Base-by-base conservation (phyloP, 2,888 invertebrate genomes). In the Microplitis deprimator region DNA sequence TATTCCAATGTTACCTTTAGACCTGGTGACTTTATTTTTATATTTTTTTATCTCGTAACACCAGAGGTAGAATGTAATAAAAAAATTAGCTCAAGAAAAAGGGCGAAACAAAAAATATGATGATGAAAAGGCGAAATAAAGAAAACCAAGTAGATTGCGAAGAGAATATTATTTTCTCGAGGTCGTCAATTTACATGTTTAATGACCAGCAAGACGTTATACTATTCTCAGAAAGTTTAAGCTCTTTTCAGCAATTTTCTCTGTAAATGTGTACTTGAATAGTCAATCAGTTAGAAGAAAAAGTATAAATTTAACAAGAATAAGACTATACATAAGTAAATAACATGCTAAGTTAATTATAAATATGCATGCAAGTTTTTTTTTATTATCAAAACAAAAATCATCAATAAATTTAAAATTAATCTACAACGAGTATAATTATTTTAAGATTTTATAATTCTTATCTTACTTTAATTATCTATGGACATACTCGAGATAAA, bases 261-360 rank as follows among this genome's bases (percentile, higher is more conserved):
- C 17, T 62, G 62, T 16, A 17, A 62, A 62, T 62, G 8, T 62
- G n/a, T n/a, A 62, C 8, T 62, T 62, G 17, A 62, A 17, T 17
- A 62, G 62, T 62, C 16, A 62, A 62, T 62, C 62, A 62, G 62
- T 62, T n/a, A 62, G 62, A 59, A 59, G 59, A 62, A n/a, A 62
- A 62, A 62, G 17, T n/a, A 17, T 62, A 17, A 7, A 17, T 62
- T n/a, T 3, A 16, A 62, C 6, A 62, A 62, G 62, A 62, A 62
- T 1, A 62, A 17, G 62, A 16, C 7, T 62, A n/a, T n/a, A n/a
- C n/a, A n/a, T n/a, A 16, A 17, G 13, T 62, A 5, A 62, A 62
- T 4, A 17, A 7, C 29, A 29, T 29, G 29, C 29, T 29, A 62
- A 62, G 7, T 7, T n/a, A 17, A n/a, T 7, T 62, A 62, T 17